phyloP scores from a whole-genome alignment of 2,113 vertebrate genomes.

The Neogale vison region DNA sequence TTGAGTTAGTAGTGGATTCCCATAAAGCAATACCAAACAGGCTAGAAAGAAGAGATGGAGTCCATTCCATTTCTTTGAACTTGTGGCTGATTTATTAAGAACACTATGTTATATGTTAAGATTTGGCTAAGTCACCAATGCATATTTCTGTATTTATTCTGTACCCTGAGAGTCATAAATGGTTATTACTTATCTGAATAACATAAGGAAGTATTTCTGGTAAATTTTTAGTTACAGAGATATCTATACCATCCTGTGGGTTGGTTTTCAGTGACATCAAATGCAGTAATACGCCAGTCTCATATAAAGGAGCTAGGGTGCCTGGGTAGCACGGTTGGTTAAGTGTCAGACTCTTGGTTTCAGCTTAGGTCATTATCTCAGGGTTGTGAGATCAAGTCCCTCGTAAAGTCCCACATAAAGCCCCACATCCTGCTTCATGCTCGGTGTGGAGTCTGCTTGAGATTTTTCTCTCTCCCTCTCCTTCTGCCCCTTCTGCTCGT shows the following conservation, averaged over 20 bases:
- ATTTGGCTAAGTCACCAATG: background rate
- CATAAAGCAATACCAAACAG: background rate
- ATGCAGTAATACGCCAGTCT: accelerated
- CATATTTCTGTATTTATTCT: background rate
- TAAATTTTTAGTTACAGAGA: background rate
- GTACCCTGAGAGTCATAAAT: background rate
- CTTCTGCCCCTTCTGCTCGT: background rate
- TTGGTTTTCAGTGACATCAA: background rate
- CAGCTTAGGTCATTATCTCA: background rate
- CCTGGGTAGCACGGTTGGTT: background rate
- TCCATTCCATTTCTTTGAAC: background rate
- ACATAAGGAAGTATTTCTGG: background rate
- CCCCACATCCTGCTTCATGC: background rate
- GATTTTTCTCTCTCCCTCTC: background rate
- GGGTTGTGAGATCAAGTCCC: background rate
- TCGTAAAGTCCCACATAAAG: background rate
- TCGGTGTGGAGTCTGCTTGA: background rate
- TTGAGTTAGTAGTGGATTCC: background rate
- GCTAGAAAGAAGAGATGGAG: background rate
- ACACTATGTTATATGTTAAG: background rate
- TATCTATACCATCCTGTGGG: background rate
- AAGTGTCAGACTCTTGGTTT: background rate
- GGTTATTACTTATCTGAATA: background rate
- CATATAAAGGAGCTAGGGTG: background rate
- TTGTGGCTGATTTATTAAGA: background rate